Percentiles rank a stretch among this genome's conserved stretches.
Evolutionary conservation across 37 sponge, comb jelly and placozoan genomes (phyloP).

Genomic region (Eunapius fragilis): DNA sequence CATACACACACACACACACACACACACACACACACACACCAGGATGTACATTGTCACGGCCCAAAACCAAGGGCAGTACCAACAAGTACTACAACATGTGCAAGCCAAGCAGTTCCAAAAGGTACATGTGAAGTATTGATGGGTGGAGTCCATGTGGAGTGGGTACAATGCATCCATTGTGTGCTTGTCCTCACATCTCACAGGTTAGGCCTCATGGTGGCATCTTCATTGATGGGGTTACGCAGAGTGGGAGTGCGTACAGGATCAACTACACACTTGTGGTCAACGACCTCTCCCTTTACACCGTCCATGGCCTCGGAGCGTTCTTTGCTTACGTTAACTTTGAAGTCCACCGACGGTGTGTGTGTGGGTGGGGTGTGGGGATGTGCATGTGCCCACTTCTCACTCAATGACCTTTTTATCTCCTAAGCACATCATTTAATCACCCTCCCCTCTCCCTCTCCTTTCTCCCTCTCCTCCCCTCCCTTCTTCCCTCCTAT

Average conservation of each 20-base stretch:
- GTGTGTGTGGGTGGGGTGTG: no score
- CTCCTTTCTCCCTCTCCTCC: not conserved
- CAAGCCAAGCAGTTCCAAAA: conserved; percentile 8
- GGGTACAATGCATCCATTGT: not conserved
- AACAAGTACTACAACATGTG: conserved; percentile 27
- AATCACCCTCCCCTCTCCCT: not conserved
- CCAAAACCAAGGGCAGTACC: conserved; percentile 43
- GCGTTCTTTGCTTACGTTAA: not conserved
- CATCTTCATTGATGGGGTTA: conserved; percentile 33
- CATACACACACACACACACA: conserved; percentile 15
- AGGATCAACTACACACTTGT: conserved; percentile 59
- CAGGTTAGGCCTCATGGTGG: conserved; percentile 50
- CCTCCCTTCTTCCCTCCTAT: not conserved
- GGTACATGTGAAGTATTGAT: not conserved
- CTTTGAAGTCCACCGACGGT: conserved; percentile 54
- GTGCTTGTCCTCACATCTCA: not conserved
- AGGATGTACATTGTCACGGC: conserved; percentile 44
- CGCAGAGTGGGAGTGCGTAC: not conserved
- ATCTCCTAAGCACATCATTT: not conserved
- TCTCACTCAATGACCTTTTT: not conserved
- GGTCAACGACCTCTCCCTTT: conserved; percentile 51
- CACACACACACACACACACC: conserved; percentile 6
- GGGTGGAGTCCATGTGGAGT: not conserved
- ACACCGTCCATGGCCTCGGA: not conserved
- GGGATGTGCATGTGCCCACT: no score